These are phyloP conservation scores for Syrphus vitripennis DNA, from an alignment of 2,888 invertebrate species.

Conservation along the genomic window DNA sequence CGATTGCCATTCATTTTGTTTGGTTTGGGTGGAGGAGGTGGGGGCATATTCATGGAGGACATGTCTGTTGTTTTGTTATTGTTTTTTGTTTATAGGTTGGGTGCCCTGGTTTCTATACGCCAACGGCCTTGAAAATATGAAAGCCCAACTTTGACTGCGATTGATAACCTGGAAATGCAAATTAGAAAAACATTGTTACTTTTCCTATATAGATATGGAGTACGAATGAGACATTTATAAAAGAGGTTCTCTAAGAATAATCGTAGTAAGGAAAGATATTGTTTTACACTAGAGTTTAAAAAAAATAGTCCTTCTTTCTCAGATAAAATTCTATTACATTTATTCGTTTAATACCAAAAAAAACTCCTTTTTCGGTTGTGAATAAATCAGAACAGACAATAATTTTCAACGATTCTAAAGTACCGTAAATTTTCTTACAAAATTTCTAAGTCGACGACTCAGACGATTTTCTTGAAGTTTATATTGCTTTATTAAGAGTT, in stretches of 20 bases:
- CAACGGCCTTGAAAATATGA: conserved; percentile 62
- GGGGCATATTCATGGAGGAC: conserved; percentile 78
- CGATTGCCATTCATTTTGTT: conserved; percentile 76
- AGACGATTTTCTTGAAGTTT: too few species aligned
- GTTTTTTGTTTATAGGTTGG: not conserved
- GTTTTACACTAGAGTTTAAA: not conserved
- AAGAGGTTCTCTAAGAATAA: conserved; percentile 31
- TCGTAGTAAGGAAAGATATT: not conserved
- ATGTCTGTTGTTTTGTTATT: conserved; percentile 41
- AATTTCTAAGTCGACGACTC: too few species aligned
- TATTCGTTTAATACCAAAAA: too few species aligned
- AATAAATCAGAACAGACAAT: too few species aligned
- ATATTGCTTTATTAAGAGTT: too few species aligned
- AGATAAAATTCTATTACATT: too few species aligned
- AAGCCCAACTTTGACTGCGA: conserved; percentile 42
- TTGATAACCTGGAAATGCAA: conserved; percentile 60
- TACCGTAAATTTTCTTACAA: too few species aligned
- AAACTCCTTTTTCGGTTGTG: too few species aligned
- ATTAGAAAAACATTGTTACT: conserved; percentile 16
- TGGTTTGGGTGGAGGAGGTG: conserved; percentile 80
- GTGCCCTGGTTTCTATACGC: conserved; percentile 49
- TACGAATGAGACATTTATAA: not conserved
- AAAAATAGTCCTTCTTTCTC: not conserved
- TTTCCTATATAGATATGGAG: not conserved
- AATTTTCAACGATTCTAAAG: too few species aligned